phyloP scores from a whole-genome alignment of 2,888 invertebrate species.

The Parnassius smintheus region DNA sequence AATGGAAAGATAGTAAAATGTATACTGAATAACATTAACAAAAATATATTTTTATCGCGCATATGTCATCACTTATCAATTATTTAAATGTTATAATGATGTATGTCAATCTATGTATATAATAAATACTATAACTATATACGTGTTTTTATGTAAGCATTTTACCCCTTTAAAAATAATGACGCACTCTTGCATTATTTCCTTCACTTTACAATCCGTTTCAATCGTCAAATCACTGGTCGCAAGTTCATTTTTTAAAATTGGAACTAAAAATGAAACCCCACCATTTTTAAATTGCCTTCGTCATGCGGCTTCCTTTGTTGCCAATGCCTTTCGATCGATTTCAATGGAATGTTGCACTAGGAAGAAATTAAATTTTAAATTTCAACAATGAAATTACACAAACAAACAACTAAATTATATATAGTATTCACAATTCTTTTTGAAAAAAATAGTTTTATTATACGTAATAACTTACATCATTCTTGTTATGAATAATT shows the following conservation, averaged over 20 bases:
- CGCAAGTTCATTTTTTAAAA: constrained; percentile 74
- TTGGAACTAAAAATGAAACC: constrained; percentile 76
- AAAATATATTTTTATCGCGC: too few relatives aligned
- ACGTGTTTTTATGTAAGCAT: background rate
- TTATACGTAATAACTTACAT: too few relatives aligned
- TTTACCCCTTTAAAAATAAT: constrained; percentile 36
- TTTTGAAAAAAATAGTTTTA: too few relatives aligned
- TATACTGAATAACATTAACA: too few relatives aligned
- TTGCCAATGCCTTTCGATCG: constrained; percentile 50
- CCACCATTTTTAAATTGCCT: constrained; percentile 77
- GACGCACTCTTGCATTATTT: constrained; percentile 57
- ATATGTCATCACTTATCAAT: too few relatives aligned
- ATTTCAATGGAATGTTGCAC: constrained; percentile 32
- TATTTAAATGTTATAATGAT: too few relatives aligned
- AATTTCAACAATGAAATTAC: constrained; percentile 14
- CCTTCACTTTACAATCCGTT: constrained; percentile 56
- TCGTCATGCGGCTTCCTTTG: constrained; percentile 74
- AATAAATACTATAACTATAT: too few relatives aligned
- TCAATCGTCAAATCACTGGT: constrained; percentile 75
- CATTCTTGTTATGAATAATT: too few relatives aligned
- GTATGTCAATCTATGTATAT: too few relatives aligned
- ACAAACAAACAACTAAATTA: background rate
- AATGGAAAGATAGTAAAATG: too few relatives aligned
- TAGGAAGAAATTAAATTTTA: constrained; percentile 12
- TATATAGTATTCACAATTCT: too few relatives aligned